Evolutionary conservation across 2,888 invertebrate species (phyloP), one percentile per base, ranked within the genome.

Genomic region (Scaptomyza cyrtandrae): DNA sequence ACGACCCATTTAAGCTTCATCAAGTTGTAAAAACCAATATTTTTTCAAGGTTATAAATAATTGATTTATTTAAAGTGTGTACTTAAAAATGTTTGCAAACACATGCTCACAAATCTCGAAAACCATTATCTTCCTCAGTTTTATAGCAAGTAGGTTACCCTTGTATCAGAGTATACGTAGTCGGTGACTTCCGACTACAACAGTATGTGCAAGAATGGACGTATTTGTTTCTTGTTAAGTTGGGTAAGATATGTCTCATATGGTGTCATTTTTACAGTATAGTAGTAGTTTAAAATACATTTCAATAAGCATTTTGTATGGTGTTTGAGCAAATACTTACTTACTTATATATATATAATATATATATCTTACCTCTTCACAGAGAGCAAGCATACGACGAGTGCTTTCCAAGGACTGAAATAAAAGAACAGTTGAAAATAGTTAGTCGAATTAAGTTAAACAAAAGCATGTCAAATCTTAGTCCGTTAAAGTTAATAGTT

Each of bases 331-430:
- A 37, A 37, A 37, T 7, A 37, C 39, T 39, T n/a, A 35, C 35
- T 35, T 33, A 9, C 31, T 31, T 29, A 29, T 29, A 5, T 29
- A 19, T 3, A 29, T 31, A 9, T 9, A 31, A 35, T 13, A 13
- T 4, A 35, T 35, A 13, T 35, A 14, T 37, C 88, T 85, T 87
- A 90, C 90, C 90, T 98, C 98, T 93, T 98, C 98, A 93, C 97
- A 97, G 93, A 97, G 94, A 86, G 95, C 94, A 94, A 97, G 94
- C 98, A 98, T 98, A 89, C 97, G 97, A 91, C 98, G 94, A 77
- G 97, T 98, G 90, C 97, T 96, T 92, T 97, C 97, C 95, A 98
- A 92, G 55, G 98, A 97, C 97, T 90, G 79, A 69, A 89, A 88
- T 43, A 14, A 64, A 9, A 63, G 16, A 41, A 11, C 14, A 59